These are phyloP conservation scores for Cataglyphis livida DNA, from an alignment of 2,888 invertebrate species.

Conservation along the genomic window DNA sequence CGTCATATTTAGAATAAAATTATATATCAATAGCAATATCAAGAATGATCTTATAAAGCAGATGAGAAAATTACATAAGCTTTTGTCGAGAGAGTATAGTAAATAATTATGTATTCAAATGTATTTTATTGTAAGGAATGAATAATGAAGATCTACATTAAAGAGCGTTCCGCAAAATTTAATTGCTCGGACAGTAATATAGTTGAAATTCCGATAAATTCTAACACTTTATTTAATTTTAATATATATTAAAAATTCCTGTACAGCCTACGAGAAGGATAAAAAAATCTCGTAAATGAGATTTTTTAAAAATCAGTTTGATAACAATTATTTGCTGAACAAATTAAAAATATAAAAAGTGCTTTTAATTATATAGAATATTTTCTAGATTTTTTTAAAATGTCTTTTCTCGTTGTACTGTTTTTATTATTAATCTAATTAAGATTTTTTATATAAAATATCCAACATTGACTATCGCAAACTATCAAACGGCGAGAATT, in stretches of 20 bases:
- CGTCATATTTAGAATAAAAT: background rate
- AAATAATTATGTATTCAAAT: constrained; percentile 6
- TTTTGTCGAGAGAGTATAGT: background rate
- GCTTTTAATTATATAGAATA: background rate
- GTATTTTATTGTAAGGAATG: constrained; percentile 27
- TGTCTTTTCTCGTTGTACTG: background rate
- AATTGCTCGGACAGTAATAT: background rate
- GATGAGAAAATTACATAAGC: background rate
- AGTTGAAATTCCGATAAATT: constrained; percentile 20
- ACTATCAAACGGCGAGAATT: background rate
- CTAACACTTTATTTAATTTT: constrained; percentile 22
- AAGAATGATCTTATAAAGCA: background rate
- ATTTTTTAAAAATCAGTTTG: background rate
- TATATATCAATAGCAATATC: background rate
- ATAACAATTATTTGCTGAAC: background rate
- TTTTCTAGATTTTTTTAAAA: background rate
- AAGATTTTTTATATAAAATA: background rate
- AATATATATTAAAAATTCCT: background rate
- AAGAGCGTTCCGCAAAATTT: constrained; percentile 12
- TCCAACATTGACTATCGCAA: background rate
- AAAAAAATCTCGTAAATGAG: background rate
- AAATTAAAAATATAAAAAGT: background rate
- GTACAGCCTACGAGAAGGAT: background rate
- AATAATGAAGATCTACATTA: constrained; percentile 20
- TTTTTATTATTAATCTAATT: background rate